Evolutionary conservation across 2,113 vertebrate species (phyloP), one percentile per base, ranked within the genome.

Genomic region (Carassius carassius): DNA sequence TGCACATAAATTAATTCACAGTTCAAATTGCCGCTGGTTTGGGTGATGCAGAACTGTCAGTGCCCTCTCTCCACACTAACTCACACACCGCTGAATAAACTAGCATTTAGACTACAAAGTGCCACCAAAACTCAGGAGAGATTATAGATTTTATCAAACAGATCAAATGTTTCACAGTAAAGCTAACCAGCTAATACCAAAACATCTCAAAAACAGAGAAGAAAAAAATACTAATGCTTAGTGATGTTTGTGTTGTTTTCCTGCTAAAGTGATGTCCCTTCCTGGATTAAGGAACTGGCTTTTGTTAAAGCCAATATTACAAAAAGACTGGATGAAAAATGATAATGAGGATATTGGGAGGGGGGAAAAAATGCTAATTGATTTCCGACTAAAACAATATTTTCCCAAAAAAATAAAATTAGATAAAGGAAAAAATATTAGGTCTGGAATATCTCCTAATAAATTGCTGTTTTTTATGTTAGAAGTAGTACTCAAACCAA

Each of bases 1-100:
- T 75, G 63, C 60, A 58, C 75, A 81, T 73, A 63, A 85, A 82
- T 65, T 78, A 2, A 63, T 83, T 74, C 65, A 72, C 17, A 83
- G 49, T 56, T 69, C 25, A 60, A 70, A 69, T n/a, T 82, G 80
- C 29, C 62, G 49, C 21, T 77, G 78, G 73, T 77, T 67, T 76
- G 32, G 47, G 16, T 60, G 70, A 67, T 3, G 37, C 65, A 72
- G 63, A 49, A 23, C 56, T 54, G 65, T 51, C 83, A 75, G 47
- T 75, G 32, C 11, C 60, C 35, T 51, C 72, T 63, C 11, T 29
- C 37, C 56, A 44, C 23, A 47, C 13, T 63, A 78, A 32, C 8
- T 21, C 74, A 67, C 35, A 84, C 75, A 69, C 49, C 62, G 56
- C 75, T 58, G 29, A 10, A 51, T 76, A 77, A 84, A 65, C 60